Evolutionary conservation across 2,113 vertebrate species (phyloP), one percentile per base, ranked within the genome.

Genomic region (Scomber colias): DNA sequence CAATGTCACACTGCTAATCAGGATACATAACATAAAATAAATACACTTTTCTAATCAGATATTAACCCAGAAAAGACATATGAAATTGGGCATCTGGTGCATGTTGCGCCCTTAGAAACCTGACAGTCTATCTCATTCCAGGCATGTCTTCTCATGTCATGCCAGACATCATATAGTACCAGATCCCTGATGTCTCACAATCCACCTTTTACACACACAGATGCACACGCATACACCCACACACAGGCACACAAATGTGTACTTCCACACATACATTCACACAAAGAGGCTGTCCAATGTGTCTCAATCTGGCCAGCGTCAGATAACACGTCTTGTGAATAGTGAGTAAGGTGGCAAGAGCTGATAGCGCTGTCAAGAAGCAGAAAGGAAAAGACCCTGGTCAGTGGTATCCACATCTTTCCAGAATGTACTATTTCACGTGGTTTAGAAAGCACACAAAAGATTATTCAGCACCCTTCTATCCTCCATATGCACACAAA

Each of bases 251-350:
- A n/a, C 30, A 45, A 56, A 59, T 48, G 44, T 27, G n/a, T 74
- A 44, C 68, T 40, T 68, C 21, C 77, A 61, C 79, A 69, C 84
- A 40, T 64, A 59, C 83, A 83, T 68, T 2, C 56, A 46, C 81
- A 83, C 71, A 89, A 77, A 89, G 81, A 86, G 46, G 51, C 71
- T 60, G 75, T 74, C 69, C 86, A 74, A 89, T 74, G 65, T 65
- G 61, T 87, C 81, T 91, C 87, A 83, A 87, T 92, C 86, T 92
- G 90, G 80, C 85, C 64, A 21, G 81, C 27, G 73, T 78, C 77
- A 91, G 92, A 93, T 92, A 93, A 81, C 83, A 59, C 7, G 7
- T 71, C 62, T 21, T 60, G 70, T 79, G 79, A 87, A 83, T 78
- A 68, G 87, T 10, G 53, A 71, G 79, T 53, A 85, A 89, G 86